These are phyloP conservation scores for Macroramphosus scolopax DNA, from an alignment of 2,797 vertebrate genomes.

Conservation along the genomic window DNA sequence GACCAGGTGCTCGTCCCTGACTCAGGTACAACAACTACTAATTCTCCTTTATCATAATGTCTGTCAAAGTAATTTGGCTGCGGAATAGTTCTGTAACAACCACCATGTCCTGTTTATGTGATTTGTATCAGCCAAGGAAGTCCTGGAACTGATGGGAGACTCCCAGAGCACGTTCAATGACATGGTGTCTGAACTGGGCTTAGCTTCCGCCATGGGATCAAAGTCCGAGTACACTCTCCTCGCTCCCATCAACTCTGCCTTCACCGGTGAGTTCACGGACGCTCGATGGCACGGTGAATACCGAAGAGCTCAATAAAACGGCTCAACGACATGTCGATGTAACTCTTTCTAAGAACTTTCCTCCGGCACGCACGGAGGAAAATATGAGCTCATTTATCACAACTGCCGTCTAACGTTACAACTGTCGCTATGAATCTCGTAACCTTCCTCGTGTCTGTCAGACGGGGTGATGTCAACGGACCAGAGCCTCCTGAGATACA, in stretches of 20 bases:
- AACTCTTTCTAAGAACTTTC: too few relatives aligned
- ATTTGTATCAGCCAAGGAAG: slow-evolving; percentile 85
- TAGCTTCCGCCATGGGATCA: slow-evolving; percentile 80
- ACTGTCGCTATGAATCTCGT: slow-evolving; percentile 1
- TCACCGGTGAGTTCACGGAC: slow-evolving; percentile 80
- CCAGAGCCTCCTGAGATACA: slow-evolving; percentile 79
- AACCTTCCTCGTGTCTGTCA: slow-evolving; percentile 55
- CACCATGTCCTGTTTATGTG: slow-evolving; percentile 9
- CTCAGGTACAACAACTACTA: slow-evolving; percentile 79
- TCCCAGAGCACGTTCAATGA: slow-evolving; percentile 86
- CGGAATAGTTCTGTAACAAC: slow-evolving; percentile 9
- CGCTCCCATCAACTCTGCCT: slow-evolving; percentile 85
- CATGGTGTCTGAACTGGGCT: slow-evolving; percentile 84
- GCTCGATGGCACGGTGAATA: neutral
- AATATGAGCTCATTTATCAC: neutral
- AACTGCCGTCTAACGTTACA: neutral
- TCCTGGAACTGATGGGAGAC: slow-evolving; percentile 83
- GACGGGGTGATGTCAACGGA: slow-evolving; percentile 85
- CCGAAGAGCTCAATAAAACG: too few relatives aligned
- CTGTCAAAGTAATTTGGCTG: fast-evolving
- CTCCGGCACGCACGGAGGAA: neutral
- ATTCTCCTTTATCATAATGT: neutral
- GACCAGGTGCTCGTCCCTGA: slow-evolving; percentile 89
- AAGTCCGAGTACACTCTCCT: slow-evolving; percentile 89
- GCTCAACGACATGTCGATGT: too few relatives aligned